These are phyloP conservation scores for Pachliopta kotzebuea DNA, from an alignment of 2,888 invertebrate species.

Conservation along the genomic window DNA sequence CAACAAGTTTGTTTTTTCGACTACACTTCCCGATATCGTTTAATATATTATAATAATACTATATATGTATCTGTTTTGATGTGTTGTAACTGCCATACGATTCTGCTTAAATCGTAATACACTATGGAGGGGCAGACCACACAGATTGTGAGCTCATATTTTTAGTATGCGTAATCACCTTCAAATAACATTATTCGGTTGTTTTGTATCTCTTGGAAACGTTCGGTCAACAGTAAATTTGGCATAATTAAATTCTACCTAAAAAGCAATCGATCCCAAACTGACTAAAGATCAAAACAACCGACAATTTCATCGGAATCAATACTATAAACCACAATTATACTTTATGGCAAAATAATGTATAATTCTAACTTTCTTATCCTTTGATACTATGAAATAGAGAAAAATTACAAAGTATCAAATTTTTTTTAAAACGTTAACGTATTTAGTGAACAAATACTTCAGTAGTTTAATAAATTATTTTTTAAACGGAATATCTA, in stretches of 20 bases:
- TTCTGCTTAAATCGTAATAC: slow-evolving; percentile 33
- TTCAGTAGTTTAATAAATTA: too few species aligned
- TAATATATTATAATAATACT: slow-evolving; percentile 29
- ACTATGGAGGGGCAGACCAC: slow-evolving; percentile 39
- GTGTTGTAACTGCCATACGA: slow-evolving; percentile 21
- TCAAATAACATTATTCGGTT: slow-evolving; percentile 48
- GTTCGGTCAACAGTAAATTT: slow-evolving; percentile 26
- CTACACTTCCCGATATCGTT: not conserved
- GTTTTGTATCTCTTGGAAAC: slow-evolving; percentile 23
- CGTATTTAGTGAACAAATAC: too few species aligned
- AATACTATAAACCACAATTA: slow-evolving; percentile 29
- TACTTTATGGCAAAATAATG: too few species aligned
- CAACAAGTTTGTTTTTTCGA: not conserved
- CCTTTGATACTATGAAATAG: too few species aligned
- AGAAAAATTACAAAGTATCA: too few species aligned
- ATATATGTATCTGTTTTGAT: slow-evolving; percentile 20
- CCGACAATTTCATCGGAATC: slow-evolving; percentile 33
- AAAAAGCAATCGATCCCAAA: slow-evolving; percentile 22
- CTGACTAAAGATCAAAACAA: slow-evolving; percentile 32
- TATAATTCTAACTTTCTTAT: too few species aligned
- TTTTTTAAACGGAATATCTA: too few species aligned
- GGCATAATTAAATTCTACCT: slow-evolving; percentile 34
- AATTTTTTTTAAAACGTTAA: too few species aligned
- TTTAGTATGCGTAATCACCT: slow-evolving; percentile 45
- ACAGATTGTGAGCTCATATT: slow-evolving; percentile 35